A percentile compares a stretch with the other conserved stretches of the same genome.
These are phyloP conservation scores for Ceratitis capitata DNA, from an alignment of 1,140 invertebrate species.

Conservation along the genomic window DNA sequence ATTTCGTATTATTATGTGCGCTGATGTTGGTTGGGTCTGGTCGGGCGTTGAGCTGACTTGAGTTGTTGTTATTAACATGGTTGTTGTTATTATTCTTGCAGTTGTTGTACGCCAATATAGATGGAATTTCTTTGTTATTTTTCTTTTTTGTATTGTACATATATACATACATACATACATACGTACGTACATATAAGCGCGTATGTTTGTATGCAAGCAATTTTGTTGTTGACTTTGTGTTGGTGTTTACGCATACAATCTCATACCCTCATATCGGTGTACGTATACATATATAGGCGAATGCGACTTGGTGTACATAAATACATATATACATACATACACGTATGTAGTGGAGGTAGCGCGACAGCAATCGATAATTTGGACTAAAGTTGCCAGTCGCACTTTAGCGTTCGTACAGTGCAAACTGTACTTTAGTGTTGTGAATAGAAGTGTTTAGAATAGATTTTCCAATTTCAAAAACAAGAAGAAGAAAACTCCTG, in stretches of 20 bases:
- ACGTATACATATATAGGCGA: not conserved
- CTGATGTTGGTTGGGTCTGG: not conserved
- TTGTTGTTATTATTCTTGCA: not conserved
- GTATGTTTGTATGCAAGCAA: not conserved
- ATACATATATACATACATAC: not conserved
- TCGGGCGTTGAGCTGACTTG: not conserved
- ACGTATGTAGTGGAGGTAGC: not conserved
- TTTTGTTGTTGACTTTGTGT: not conserved
- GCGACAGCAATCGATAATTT: not conserved
- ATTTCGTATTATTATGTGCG: not conserved
- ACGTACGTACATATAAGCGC: not conserved
- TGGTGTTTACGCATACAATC: not conserved
- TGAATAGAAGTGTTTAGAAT: not conserved
- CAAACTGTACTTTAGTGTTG: not conserved
- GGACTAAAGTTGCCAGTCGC: not conserved
- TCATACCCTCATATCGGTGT: not conserved
- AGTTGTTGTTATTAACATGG: not conserved
- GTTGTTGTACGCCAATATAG: not conserved
- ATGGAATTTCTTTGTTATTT: too few species aligned
- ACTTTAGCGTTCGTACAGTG: slow-evolving; percentile 11
- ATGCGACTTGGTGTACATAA: not conserved
- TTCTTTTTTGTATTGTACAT: too few species aligned
- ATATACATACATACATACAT: not conserved
- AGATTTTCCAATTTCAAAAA: not conserved
- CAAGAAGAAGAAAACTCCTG: not conserved